Conservation (phyloP, 2,113 vertebrate species). For the Prunella fulvescens region DNA sequence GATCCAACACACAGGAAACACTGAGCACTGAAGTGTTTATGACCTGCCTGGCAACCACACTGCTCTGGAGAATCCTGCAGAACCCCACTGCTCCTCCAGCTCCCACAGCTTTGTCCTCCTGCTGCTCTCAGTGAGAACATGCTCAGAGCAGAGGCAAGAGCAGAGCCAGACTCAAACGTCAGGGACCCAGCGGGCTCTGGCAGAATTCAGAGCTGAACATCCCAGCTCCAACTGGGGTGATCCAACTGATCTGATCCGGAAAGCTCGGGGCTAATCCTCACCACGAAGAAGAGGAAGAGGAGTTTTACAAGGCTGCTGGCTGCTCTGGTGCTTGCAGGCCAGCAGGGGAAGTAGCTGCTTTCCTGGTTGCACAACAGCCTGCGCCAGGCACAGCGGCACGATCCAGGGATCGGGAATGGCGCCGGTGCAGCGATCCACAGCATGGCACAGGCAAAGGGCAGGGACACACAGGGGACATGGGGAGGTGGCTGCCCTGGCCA, state of each 20-base stretch:
- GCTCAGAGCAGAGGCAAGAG: neutral
- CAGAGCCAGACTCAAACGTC: neutral
- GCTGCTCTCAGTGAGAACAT: neutral
- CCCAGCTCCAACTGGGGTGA: neutral
- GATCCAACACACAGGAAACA: neutral
- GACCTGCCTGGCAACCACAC: conserved; percentile 2
- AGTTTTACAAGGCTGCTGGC: neutral
- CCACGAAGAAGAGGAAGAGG: neutral
- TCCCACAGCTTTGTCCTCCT: neutral
- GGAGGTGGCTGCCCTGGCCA: neutral
- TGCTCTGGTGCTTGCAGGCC: neutral
- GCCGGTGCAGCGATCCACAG: neutral
- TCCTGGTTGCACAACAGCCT: neutral
- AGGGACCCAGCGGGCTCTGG: neutral
- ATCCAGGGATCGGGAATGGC: neutral
- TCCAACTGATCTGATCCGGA: neutral
- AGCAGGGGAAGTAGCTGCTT: neutral
- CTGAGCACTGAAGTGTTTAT: neutral
- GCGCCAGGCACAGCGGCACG: neutral
- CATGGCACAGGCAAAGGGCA: neutral
- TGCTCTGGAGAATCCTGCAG: neutral
- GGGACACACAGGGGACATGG: neutral
- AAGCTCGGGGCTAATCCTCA: neutral
- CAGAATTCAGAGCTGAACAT: neutral
- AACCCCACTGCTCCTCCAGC: neutral